phyloP scores from a whole-genome alignment of 2,888 invertebrate genomes.

The Acrobasis repandana region DNA sequence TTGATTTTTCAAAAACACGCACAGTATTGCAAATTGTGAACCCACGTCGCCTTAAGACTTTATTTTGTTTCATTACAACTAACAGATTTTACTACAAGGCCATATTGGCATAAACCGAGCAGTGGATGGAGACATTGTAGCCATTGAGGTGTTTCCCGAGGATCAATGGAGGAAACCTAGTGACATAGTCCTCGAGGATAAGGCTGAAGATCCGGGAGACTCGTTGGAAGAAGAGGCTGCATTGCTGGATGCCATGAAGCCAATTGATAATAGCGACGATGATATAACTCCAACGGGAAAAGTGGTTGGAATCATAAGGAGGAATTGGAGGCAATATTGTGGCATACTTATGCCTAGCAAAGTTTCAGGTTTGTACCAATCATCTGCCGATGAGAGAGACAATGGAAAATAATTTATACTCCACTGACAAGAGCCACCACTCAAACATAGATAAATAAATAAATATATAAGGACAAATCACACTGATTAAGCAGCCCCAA shows the following conservation, averaged over 20 bases:
- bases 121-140: slow-evolving; percentile 97
- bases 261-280: slow-evolving; percentile 52
- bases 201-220: slow-evolving; percentile 87
- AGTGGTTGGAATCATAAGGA: slow-evolving; percentile 95
- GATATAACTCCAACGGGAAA: slow-evolving; percentile 75
- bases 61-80: background rate
- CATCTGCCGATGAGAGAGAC: too few relatives aligned
- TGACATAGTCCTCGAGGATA: slow-evolving; percentile 91
- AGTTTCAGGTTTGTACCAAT: slow-evolving; percentile 77
- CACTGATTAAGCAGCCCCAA: too few relatives aligned
- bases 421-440: too few relatives aligned
- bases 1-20: too few relatives aligned
- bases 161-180: slow-evolving; percentile 96
- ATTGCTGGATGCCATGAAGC: slow-evolving; percentile 55
- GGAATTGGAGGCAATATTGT: slow-evolving; percentile 99
- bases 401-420: too few relatives aligned
- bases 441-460: too few relatives aligned
- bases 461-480: slow-evolving; percentile 10
- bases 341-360: slow-evolving; percentile 94
- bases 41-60: too few relatives aligned
- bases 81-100: slow-evolving; percentile 92
- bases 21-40: too few relatives aligned
- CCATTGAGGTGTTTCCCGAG: slow-evolving; percentile 93
- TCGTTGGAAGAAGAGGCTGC: slow-evolving; percentile 84
- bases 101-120: slow-evolving; percentile 94